A percentile compares a stretch with the other conserved stretches of the same genome.
These are phyloP conservation scores for Furcula furcula DNA, from an alignment of 2,888 invertebrate genomes.

Conservation along the genomic window DNA sequence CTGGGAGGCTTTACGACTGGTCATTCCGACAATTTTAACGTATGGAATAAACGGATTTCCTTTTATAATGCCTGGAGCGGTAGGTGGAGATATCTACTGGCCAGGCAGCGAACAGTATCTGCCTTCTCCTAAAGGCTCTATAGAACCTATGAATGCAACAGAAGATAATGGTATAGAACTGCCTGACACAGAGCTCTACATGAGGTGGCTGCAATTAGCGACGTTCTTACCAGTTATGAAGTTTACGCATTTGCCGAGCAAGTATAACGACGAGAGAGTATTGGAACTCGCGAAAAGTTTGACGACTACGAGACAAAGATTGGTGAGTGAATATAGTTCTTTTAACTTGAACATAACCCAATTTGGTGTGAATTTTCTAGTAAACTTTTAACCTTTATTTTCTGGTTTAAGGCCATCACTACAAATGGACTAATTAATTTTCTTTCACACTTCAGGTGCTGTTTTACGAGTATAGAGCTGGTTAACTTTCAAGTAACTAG, in stretches of 20 bases:
- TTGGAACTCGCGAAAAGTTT: constrained; percentile 89
- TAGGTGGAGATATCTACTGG: constrained; percentile 93
- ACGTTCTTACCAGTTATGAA: constrained; percentile 96
- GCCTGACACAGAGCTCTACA: constrained; percentile 91
- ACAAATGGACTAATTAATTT: too few relatives aligned
- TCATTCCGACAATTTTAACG: constrained; percentile 93
- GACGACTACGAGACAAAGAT: constrained; percentile 87
- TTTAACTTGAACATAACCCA: too few relatives aligned
- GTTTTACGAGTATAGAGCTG: too few relatives aligned
- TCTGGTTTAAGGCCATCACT: too few relatives aligned
- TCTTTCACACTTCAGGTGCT: too few relatives aligned
- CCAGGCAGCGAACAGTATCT: constrained; percentile 81
- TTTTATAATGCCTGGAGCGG: constrained; percentile 95
- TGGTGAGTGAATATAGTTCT: constrained; percentile 80
- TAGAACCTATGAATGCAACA: constrained; percentile 50
- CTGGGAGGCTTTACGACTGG: constrained; percentile 91
- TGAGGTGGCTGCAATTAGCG: constrained; percentile 95
- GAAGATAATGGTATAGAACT: constrained; percentile 75
- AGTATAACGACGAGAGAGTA: constrained; percentile 90
- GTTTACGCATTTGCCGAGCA: constrained; percentile 94
- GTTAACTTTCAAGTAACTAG: too few relatives aligned
- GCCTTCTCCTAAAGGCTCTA: constrained; percentile 73
- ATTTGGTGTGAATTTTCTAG: too few relatives aligned
- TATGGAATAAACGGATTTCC: constrained; percentile 96
- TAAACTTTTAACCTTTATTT: too few relatives aligned